phyloP scores from a whole-genome alignment of 2,797 vertebrate species.

The Hipposideros larvatus region DNA sequence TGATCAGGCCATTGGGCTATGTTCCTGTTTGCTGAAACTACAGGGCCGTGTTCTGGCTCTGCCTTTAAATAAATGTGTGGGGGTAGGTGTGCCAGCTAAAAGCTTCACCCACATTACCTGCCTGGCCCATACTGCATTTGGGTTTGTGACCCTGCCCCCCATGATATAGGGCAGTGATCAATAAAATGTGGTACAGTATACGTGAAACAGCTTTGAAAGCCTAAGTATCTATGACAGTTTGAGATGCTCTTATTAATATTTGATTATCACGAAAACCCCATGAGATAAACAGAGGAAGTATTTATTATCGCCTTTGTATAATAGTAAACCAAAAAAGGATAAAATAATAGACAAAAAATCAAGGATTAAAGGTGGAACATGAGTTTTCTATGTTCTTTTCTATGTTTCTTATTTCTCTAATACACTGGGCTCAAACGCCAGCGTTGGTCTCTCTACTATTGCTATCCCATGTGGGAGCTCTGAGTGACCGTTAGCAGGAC shows the following conservation, averaged over 20 bases:
- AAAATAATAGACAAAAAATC: not conserved
- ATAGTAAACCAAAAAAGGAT: too few relatives aligned
- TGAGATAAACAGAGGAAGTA: not conserved
- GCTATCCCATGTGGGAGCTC: too few relatives aligned
- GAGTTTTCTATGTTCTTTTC: not conserved
- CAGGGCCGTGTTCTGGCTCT: not conserved
- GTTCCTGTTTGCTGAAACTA: not conserved
- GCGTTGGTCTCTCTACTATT: accelerated
- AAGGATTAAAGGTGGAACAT: not conserved
- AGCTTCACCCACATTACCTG: not conserved
- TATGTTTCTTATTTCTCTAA: not conserved
- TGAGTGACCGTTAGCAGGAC: not conserved
- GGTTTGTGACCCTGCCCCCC: too few relatives aligned
- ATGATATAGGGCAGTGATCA: accelerated
- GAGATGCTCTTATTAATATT: not conserved
- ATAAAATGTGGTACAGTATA: too few relatives aligned
- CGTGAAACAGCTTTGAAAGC: not conserved
- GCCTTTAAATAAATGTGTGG: too few relatives aligned
- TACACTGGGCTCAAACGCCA: not conserved
- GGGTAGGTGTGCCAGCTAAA: too few relatives aligned
- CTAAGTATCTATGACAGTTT: not conserved
- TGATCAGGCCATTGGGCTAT: accelerated
- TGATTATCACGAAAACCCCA: not conserved
- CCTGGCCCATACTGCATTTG: not conserved
- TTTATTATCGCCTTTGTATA: not conserved